Evolutionary conservation across 1,140 invertebrate genomes (phyloP).

Genomic region (Hycleus phaleratus): DNA sequence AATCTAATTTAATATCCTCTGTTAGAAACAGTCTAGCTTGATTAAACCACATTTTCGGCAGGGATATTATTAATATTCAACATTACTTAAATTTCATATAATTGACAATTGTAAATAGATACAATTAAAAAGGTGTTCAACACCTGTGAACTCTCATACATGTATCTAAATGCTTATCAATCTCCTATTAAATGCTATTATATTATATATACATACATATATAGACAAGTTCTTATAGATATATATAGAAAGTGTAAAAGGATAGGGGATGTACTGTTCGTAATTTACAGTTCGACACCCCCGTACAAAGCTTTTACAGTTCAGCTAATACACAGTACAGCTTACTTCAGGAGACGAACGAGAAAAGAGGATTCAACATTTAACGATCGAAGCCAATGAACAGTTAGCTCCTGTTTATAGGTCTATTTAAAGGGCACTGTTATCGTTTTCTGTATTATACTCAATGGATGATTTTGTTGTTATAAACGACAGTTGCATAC

Average conservation of each 20-base stretch:
- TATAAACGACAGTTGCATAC: too few species aligned
- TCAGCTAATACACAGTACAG: slow-evolving; percentile 4
- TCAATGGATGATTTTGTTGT: too few species aligned
- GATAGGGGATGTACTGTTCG: slow-evolving; percentile 12
- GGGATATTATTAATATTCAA: too few species aligned
- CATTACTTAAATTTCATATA: neutral
- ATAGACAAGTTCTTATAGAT: neutral
- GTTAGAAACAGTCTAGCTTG: too few species aligned
- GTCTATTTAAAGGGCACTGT: neutral
- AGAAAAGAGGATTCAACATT: slow-evolving; percentile 12
- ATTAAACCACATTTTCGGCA: too few species aligned
- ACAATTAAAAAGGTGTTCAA: slow-evolving; percentile 9
- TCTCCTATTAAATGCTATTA: neutral
- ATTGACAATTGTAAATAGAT: slow-evolving; percentile 1
- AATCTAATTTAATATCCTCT: too few species aligned
- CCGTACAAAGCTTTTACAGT: slow-evolving; percentile 12
- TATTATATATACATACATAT: too few species aligned
- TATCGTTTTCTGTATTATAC: too few species aligned
- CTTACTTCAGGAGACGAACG: slow-evolving; percentile 10
- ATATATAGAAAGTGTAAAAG: slow-evolving; percentile 1
- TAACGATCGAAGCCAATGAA: slow-evolving; percentile 10
- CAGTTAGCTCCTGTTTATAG: slow-evolving; percentile 5
- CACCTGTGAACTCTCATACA: slow-evolving; percentile 11
- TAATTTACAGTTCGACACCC: slow-evolving; percentile 12
- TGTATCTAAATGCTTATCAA: slow-evolving; percentile 3